These are phyloP conservation scores for Chelon labrosus DNA, from an alignment of 2,797 vertebrate genomes.

Conservation along the genomic window DNA sequence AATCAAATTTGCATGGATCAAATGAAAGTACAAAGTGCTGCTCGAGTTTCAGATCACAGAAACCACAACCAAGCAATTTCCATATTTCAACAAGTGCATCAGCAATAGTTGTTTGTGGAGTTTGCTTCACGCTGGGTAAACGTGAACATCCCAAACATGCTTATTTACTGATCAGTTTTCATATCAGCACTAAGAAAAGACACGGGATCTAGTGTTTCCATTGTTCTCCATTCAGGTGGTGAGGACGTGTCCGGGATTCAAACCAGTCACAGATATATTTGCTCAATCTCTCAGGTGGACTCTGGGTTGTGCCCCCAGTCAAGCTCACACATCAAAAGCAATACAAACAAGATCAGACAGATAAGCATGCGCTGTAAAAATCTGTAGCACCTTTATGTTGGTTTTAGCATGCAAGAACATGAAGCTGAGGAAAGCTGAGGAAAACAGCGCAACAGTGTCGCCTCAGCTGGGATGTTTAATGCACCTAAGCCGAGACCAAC, in stretches of 20 bases:
- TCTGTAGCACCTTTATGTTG: constrained; percentile 5
- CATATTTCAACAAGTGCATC: constrained; percentile 41
- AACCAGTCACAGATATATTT: constrained; percentile 22
- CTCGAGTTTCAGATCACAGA: constrained; percentile 36
- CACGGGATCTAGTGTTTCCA: neutral
- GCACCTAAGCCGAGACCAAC: neutral
- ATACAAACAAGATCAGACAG: constrained; percentile 28
- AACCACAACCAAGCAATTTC: constrained; percentile 18
- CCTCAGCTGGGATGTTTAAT: constrained; percentile 22
- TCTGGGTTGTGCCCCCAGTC: neutral
- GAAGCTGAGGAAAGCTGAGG: constrained; percentile 23
- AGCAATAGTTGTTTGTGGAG: constrained; percentile 31
- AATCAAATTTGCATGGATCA: constrained; percentile 53
- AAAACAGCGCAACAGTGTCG: constrained; percentile 23
- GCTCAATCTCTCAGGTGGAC: constrained; percentile 7
- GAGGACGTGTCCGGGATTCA: constrained; percentile 20
- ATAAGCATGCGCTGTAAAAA: constrained; percentile 18
- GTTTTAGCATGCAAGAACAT: constrained; percentile 46
- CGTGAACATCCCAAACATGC: neutral
- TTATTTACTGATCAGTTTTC: constrained; percentile 2
- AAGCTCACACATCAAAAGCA: constrained; percentile 18
- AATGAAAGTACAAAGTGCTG: constrained; percentile 41
- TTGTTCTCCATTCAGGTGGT: neutral
- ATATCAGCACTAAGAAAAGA: neutral
- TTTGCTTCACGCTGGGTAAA: constrained; percentile 21